A percentile compares a stretch with the other conserved stretches of the same genome.
Conservation (phyloP, 1,140 invertebrate species). For the Drosophila ogumai region DNA sequence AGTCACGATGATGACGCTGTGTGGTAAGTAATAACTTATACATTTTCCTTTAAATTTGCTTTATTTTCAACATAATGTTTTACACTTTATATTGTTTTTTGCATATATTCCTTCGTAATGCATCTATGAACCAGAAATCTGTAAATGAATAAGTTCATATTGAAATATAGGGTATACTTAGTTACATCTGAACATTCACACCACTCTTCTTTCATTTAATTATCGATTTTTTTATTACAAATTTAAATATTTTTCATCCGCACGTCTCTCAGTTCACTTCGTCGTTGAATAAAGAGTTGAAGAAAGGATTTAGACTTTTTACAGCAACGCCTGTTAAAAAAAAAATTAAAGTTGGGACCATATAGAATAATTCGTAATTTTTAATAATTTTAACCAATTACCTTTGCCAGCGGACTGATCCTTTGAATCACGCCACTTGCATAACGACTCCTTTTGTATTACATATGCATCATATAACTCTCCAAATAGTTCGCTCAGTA, state of each 20-base stretch:
- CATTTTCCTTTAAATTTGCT: constrained; percentile 43
- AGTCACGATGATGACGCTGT: too few relatives aligned
- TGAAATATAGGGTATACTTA: constrained; percentile 41
- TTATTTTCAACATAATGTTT: constrained; percentile 68
- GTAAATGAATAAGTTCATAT: constrained; percentile 39
- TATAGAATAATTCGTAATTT: neutral
- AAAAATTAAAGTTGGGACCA: neutral
- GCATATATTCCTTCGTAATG: constrained; percentile 41
- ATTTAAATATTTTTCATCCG: constrained; percentile 46
- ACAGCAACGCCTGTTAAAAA: constrained; percentile 73
- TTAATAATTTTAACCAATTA: constrained; percentile 28
- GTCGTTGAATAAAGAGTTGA: constrained; percentile 73
- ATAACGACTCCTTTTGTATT: constrained; percentile 78
- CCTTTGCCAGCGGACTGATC: constrained; percentile 83
- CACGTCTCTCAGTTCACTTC: constrained; percentile 66
- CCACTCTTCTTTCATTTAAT: constrained; percentile 22
- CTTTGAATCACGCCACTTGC: constrained; percentile 81
- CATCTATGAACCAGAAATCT: constrained; percentile 17
- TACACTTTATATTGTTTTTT: constrained; percentile 39
- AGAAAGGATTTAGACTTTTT: constrained; percentile 81
- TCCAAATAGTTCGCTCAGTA: constrained; percentile 76
- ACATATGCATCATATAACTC: constrained; percentile 76
- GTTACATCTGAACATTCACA: constrained; percentile 44
- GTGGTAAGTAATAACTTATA: neutral
- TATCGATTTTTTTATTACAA: constrained; percentile 48